Percentiles rank a stretch among this genome's conserved stretches.
These are phyloP conservation scores for Intellagama lesueurii DNA, from an alignment of 2,797 vertebrate species.

Conservation along the genomic window DNA sequence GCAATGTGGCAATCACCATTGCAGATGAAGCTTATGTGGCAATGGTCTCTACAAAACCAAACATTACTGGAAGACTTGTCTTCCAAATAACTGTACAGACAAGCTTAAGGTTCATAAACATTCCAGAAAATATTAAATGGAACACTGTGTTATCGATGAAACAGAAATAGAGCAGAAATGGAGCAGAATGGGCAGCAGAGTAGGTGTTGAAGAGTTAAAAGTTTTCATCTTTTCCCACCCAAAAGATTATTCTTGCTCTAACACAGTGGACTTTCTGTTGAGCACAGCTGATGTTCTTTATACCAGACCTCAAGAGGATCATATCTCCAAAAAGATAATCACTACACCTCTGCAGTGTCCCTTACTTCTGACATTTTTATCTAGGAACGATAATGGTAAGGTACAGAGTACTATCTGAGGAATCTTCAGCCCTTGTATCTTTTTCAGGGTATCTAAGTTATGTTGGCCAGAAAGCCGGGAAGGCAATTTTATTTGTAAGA, in stretches of 20 bases:
- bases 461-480: not conserved
- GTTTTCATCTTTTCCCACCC: not conserved
- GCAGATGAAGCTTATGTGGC: not conserved
- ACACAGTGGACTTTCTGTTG: not conserved
- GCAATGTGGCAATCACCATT: not conserved
- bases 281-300: not conserved
- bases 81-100: not conserved
- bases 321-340: not conserved
- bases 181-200: not conserved
- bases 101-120: not conserved
- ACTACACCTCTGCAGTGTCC: not conserved
- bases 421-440: constrained; percentile 3
- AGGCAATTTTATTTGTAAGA: constrained; percentile 23
- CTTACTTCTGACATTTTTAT: constrained; percentile 28
- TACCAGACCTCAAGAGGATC: not conserved
- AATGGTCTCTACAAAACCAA: not conserved
- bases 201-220: too few relatives aligned
- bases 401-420: constrained; percentile 7
- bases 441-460: constrained; percentile 9
- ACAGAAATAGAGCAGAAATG: not conserved
- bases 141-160: not conserved
- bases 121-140: not conserved
- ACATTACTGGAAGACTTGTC: not conserved
- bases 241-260: not conserved
- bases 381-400: not conserved